phyloP scores from a whole-genome alignment of 2,888 invertebrate species.

The Fragum fragum region DNA sequence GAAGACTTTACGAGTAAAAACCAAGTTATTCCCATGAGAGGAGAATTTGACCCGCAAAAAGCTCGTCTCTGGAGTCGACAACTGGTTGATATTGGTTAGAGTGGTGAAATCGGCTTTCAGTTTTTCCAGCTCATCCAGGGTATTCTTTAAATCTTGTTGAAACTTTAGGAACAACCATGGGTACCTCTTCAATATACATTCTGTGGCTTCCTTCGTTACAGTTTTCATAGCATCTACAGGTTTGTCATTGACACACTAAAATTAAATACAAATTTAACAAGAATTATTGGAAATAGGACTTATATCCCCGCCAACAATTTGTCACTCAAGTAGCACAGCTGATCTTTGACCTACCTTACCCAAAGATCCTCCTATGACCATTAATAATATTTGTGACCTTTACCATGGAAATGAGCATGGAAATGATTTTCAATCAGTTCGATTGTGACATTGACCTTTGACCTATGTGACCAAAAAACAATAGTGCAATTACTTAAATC shows the following conservation, averaged over 20 bases:
- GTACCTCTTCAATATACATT: background rate
- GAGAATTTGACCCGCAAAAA: slow-evolving; percentile 11
- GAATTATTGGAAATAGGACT: background rate
- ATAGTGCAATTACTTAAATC: too few species aligned
- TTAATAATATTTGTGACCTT: too few species aligned
- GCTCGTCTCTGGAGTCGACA: slow-evolving; percentile 2
- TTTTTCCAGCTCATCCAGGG: slow-evolving; percentile 36
- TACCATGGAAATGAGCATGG: too few species aligned
- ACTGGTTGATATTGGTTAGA: background rate
- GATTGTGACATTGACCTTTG: too few species aligned
- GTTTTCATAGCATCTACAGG: background rate
- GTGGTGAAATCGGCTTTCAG: background rate
- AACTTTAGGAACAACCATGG: slow-evolving; percentile 46
- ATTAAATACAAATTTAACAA: background rate
- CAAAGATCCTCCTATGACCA: background rate
- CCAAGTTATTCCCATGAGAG: background rate
- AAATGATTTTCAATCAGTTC: too few species aligned
- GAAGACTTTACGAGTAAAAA: slow-evolving; percentile 10
- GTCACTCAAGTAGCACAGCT: too few species aligned
- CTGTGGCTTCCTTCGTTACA: background rate
- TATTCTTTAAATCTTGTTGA: slow-evolving; percentile 49
- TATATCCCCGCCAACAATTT: too few species aligned
- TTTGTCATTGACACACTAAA: background rate
- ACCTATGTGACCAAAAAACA: too few species aligned
- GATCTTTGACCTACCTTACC: background rate